Percentiles rank a stretch among this genome's conserved stretches.
phyloP scores from a whole-genome alignment of 2,113 vertebrate species.

The Zootoca vivipara region DNA sequence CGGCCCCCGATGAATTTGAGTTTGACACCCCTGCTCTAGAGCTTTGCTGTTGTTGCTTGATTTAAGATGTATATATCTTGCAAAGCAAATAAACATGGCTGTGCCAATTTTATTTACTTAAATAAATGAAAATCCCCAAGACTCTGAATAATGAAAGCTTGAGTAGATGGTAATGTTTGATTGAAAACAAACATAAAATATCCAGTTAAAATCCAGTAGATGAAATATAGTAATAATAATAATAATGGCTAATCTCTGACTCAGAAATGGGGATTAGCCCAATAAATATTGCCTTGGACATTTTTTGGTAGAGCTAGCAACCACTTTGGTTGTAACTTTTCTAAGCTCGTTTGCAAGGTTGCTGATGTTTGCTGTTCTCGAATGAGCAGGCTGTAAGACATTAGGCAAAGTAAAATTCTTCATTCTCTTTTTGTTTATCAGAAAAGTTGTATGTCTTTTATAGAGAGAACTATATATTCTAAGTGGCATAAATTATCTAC shows the following conservation, averaged over 20 bases:
- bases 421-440: constrained; percentile 6
- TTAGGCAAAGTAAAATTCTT: not conserved
- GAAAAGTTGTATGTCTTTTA: not conserved
- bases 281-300: not conserved
- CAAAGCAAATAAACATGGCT: not conserved
- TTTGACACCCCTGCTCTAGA: no score
- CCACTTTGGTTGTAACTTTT: not conserved
- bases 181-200: not conserved
- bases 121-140: not conserved
- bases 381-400: not conserved
- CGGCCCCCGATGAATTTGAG: no score
- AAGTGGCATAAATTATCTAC: not conserved
- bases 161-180: not conserved
- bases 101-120: constrained; percentile 2
- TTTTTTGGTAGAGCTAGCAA: not conserved
- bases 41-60: constrained; percentile 26
- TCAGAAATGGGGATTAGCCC: not conserved
- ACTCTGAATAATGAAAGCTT: not conserved
- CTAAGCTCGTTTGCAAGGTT: not conserved
- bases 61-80: constrained; percentile 21
- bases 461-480: not conserved
- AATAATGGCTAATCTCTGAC: not conserved
- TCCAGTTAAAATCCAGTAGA: not conserved
- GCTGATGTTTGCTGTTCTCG: not conserved
- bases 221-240: not conserved